Base-by-base conservation (phyloP, 2,888 invertebrate species). In the Callyntrura sp. region DNA sequence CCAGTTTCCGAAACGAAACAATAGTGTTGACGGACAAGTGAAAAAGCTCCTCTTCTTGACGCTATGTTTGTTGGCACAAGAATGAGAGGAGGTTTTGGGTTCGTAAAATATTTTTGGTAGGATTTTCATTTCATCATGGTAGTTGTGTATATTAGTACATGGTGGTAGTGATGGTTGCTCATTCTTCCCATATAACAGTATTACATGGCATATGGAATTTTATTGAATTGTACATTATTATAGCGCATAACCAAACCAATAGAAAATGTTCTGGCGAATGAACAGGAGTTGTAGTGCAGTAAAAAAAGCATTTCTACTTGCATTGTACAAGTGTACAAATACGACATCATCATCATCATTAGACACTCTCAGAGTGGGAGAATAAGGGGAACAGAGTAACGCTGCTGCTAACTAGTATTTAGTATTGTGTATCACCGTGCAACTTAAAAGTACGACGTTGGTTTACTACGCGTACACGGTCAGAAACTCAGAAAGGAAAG, bases 41-140 rank as follows among this genome's bases (percentile, higher is more conserved):
- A 51, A 20, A 84, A 84, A 76, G 48, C 65, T 51, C 45, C 68
- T 51, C 82, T 83, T 88, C 90, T 88, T 86, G 85, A 88, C 91
- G 70, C 90, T 76, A 83, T 90, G 88, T 92, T 92, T 91, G 92
- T 92, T 92, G 92, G 91, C 90, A 91, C 91, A 90, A 92, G 92
- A 92, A 92, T 92, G 92, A 92, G 92, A 92, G 89, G 48, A 89
- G 85, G 84, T 84, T 89, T 89, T 88, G 88, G 91, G 87, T 92
- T 92, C 87, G 92, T 92, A 91, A 91, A 92, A 92, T 92, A 92
- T 91, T 92, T 92, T 92, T 92, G 91, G 92, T 92, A 91, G 92
- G 92, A 91, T 92, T 91, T 91, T 89, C 89, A 89, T 89, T 89
- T 89, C 85, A 89, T 88, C 84, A 62, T 73, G 28, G 45, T 60